These are phyloP conservation scores for Pollenia labialis DNA, from an alignment of 2,888 invertebrate species.

Conservation along the genomic window DNA sequence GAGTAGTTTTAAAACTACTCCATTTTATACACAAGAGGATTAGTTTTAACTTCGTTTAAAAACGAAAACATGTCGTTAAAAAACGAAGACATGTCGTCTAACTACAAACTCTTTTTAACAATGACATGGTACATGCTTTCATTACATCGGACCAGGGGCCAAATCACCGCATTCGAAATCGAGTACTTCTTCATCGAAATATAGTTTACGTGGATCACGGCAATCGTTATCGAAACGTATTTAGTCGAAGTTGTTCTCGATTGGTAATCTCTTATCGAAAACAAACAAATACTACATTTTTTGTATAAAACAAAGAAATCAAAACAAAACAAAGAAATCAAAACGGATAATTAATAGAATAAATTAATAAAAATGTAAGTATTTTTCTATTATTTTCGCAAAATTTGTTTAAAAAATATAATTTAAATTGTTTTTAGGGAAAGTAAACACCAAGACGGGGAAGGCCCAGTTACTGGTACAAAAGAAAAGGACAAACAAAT, in stretches of 20 bases:
- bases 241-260: constrained; percentile 30
- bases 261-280: constrained; percentile 23
- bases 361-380: constrained; percentile 32
- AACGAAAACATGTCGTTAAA: no score
- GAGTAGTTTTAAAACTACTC: no score
- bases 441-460: constrained; percentile 3
- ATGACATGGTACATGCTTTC: no score
- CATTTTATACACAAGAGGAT: no score
- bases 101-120: no score
- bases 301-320: background rate
- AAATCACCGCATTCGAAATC: constrained; percentile 35
- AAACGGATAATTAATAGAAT: background rate
- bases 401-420: constrained; percentile 11
- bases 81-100: no score
- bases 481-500: background rate
- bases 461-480: background rate
- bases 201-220: constrained; percentile 20
- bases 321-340: background rate
- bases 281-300: background rate
- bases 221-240: constrained; percentile 25
- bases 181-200: constrained; percentile 22
- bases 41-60: no score
- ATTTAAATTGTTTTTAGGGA: constrained; percentile 33
- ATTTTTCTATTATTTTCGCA: constrained; percentile 26
- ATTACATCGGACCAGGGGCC: no score